A percentile compares a stretch with the other conserved stretches of the same genome.
phyloP scores from a whole-genome alignment of 2,113 vertebrate genomes.

The Albula goreensis region DNA sequence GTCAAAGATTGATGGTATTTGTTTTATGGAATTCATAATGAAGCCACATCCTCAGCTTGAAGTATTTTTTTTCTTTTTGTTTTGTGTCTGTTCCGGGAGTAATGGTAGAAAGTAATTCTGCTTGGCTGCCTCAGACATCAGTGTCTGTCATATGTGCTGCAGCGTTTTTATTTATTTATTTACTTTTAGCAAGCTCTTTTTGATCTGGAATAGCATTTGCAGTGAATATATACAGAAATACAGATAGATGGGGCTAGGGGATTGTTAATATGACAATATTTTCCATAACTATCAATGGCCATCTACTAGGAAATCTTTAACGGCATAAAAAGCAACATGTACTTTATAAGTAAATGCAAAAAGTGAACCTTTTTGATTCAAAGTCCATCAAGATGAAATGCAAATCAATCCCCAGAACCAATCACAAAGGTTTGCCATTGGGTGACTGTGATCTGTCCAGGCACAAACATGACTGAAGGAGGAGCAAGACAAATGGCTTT shows the following conservation, averaged over 20 bases:
- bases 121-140: neutral
- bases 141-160: neutral
- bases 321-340: neutral
- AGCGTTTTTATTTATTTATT: neutral
- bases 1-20: conserved; percentile 17
- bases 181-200: neutral
- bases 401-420: neutral
- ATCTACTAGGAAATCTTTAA: neutral
- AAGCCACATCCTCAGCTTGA: neutral
- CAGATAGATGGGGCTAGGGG: neutral
- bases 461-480: neutral
- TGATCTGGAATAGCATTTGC: neutral
- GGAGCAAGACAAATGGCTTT: neutral
- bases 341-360: neutral
- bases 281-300: neutral
- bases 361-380: neutral
- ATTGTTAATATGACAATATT: neutral
- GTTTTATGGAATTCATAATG: conserved; percentile 20
- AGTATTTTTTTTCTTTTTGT: neutral
- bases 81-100: neutral
- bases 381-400: neutral
- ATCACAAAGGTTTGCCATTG: neutral
- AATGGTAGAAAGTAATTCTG: neutral
- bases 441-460: neutral
- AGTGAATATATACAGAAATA: neutral